Percentiles rank a stretch among this genome's conserved stretches.
phyloP scores from a whole-genome alignment of 35 echinoderm and acorn worm genomes.

The Lytechinus pictus region DNA sequence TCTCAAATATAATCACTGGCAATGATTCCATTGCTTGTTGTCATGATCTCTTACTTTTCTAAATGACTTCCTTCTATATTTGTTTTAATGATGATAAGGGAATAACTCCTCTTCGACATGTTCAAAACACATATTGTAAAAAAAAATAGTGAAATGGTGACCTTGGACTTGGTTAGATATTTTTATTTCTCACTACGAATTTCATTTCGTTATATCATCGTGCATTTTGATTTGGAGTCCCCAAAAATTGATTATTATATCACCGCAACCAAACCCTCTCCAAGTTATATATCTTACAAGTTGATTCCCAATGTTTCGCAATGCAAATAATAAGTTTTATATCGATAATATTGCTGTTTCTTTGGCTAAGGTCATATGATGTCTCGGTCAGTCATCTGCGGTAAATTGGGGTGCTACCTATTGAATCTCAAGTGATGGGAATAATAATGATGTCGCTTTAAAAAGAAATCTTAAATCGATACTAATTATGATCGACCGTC shows the following conservation, averaged over 20 bases:
- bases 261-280: neutral
- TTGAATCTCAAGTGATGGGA: neutral
- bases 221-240: neutral
- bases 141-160: too few species aligned
- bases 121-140: too few species aligned
- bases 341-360: neutral
- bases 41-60: too few species aligned
- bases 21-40: too few species aligned
- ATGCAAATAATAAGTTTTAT: neutral
- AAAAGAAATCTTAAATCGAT: neutral
- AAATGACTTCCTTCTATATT: too few species aligned
- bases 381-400: neutral
- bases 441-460: neutral
- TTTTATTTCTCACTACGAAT: too few species aligned
- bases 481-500: constrained; percentile 18
- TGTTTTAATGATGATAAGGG: too few species aligned
- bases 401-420: constrained; percentile 10
- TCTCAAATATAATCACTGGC: too few species aligned
- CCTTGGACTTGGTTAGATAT: too few species aligned
- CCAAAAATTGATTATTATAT: neutral
- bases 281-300: neutral
- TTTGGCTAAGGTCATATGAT: neutral
- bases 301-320: neutral
- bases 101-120: too few species aligned
- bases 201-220: neutral